phyloP scores from a whole-genome alignment of 2,888 invertebrate genomes.

The Mantis religiosa region DNA sequence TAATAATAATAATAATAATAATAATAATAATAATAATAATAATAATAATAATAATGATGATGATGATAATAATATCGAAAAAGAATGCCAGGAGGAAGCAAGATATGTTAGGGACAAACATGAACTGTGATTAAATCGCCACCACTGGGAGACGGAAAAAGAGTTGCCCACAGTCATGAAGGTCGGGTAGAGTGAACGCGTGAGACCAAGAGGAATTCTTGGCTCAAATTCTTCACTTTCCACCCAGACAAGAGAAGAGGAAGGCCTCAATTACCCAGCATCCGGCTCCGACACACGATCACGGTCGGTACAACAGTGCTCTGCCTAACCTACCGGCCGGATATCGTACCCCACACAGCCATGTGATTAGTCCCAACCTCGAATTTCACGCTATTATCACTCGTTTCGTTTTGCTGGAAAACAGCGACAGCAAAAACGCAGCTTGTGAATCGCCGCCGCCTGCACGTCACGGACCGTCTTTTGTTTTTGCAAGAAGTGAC shows the following conservation, averaged over 20 bases:
- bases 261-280: conserved; percentile 20
- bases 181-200: background rate
- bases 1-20: too few relatives aligned
- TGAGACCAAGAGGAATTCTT: conserved; percentile 7
- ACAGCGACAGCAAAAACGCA: background rate
- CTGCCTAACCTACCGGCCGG: background rate
- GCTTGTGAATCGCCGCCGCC: background rate
- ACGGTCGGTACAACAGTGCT: background rate
- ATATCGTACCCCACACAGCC: background rate
- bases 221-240: conserved; percentile 26
- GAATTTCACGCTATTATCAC: background rate
- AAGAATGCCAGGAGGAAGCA: too few relatives aligned
- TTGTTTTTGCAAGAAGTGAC: background rate
- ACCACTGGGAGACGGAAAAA: background rate
- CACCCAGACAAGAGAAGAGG: conserved; percentile 16
- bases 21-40: too few relatives aligned
- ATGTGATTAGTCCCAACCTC: background rate
- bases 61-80: too few relatives aligned
- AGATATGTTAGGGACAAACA: too few relatives aligned
- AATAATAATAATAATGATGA: too few relatives aligned
- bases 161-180: background rate
- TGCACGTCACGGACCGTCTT: background rate
- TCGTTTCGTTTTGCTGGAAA: background rate
- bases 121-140: background rate
- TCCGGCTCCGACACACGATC: background rate